phyloP scores from a whole-genome alignment of 2,113 vertebrate species.

The Scartelaos histophorus region DNA sequence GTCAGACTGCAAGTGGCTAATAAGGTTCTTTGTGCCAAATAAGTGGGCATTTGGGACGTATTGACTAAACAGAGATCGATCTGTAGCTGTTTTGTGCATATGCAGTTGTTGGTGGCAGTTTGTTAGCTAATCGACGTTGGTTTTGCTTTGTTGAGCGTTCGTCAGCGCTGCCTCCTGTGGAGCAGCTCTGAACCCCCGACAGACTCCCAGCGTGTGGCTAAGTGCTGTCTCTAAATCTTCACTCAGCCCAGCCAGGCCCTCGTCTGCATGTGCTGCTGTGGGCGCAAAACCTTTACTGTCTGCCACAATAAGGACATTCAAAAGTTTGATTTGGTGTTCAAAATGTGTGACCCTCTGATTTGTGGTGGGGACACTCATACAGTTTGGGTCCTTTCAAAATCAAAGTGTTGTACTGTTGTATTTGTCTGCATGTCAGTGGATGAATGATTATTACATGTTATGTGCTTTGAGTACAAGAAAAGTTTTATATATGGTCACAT shows the following conservation, averaged over 20 bases:
- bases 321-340: neutral
- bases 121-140: constrained; percentile 7
- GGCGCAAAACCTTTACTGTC: constrained; percentile 20
- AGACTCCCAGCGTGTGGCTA: constrained; percentile 35
- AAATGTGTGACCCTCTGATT: neutral
- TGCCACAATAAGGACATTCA: constrained; percentile 27
- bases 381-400: neutral
- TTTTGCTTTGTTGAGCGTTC: constrained; percentile 28
- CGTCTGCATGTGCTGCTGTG: constrained; percentile 15
- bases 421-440: too few relatives aligned
- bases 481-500: too few relatives aligned
- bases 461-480: too few relatives aligned
- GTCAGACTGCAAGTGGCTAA: neutral
- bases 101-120: neutral
- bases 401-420: neutral
- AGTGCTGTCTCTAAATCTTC: constrained; percentile 31
- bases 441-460: too few relatives aligned
- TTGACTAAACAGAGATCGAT: neutral
- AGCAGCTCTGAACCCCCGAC: constrained; percentile 17
- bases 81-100: neutral
- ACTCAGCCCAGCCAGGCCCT: constrained; percentile 21
- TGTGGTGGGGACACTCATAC: neutral
- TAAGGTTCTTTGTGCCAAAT: neutral
- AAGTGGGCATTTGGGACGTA: neutral
- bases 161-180: constrained; percentile 19